phyloP scores from a whole-genome alignment of 2,797 vertebrate genomes.

The Rhabdophis nuchalis region DNA sequence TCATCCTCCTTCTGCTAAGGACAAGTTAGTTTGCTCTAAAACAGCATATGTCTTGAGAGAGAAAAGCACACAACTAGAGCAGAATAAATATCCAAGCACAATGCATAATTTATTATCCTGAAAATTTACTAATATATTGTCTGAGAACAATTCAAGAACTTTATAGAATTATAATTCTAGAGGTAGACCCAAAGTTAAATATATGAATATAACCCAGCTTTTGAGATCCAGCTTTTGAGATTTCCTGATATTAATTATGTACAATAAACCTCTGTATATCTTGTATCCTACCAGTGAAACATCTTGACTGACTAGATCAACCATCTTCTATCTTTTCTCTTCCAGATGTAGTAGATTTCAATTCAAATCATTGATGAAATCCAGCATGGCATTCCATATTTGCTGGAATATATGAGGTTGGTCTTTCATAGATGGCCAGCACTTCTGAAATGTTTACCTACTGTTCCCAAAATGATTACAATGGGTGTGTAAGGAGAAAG shows the following conservation, averaged over 20 bases:
- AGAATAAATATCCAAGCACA: not conserved
- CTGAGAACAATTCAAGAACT: not conserved
- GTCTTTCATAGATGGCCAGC: not conserved
- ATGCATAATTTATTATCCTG: not conserved
- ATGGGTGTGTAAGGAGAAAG: not conserved
- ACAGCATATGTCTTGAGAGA: conserved; percentile 18
- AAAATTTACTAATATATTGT: not conserved
- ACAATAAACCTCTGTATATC: not conserved
- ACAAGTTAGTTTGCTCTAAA: not conserved
- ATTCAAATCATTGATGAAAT: not conserved
- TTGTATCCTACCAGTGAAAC: not conserved
- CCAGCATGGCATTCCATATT: not conserved
- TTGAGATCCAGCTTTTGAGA: not conserved
- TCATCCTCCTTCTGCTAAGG: not conserved
- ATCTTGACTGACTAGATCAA: not conserved
- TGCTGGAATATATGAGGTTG: not conserved
- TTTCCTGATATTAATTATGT: not conserved
- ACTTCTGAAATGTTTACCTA: not conserved
- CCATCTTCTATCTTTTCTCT: not conserved
- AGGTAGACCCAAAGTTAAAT: not conserved
- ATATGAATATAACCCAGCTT: not conserved
- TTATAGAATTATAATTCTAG: not conserved
- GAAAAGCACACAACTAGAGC: not conserved
- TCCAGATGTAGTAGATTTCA: not conserved
- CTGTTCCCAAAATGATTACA: not conserved